A percentile compares a stretch with the other conserved stretches of the same genome.
Evolutionary conservation across 2,888 invertebrate genomes (phyloP).

Genomic region (Nomada goodeniana): DNA sequence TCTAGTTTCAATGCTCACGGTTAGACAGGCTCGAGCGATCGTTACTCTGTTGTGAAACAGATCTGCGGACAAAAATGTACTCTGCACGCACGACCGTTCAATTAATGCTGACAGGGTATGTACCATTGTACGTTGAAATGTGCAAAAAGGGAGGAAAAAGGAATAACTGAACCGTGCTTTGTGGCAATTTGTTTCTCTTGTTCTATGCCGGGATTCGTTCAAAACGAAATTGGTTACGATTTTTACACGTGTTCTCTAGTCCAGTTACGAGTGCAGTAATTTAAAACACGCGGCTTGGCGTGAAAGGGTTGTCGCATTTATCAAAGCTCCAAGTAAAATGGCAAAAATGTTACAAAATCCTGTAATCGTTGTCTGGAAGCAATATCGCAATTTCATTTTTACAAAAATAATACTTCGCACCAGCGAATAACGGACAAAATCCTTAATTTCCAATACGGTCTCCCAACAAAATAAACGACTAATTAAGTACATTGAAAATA

Average conservation of each 20-base stretch:
- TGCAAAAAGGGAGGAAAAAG: background rate
- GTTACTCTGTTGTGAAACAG: background rate
- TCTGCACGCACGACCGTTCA: constrained; percentile 6
- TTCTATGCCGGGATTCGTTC: no score
- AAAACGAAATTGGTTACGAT: constrained; percentile 20
- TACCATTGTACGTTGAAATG: background rate
- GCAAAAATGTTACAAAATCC: background rate
- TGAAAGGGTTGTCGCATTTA: background rate
- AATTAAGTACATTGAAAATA: no score
- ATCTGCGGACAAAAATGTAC: constrained; percentile 3
- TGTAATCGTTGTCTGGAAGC: no score
- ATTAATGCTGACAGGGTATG: constrained; percentile 34
- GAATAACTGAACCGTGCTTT: constrained; percentile 35
- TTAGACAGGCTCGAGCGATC: no score
- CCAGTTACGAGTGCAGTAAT: background rate
- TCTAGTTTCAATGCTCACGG: no score
- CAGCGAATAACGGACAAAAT: no score
- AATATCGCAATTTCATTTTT: no score
- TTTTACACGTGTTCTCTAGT: background rate
- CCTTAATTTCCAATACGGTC: no score
- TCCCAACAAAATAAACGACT: no score
- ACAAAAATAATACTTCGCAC: no score
- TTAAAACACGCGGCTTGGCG: background rate
- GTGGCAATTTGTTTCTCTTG: constrained; percentile 5
- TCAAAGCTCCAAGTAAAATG: background rate